Evolutionary conservation across 2,888 invertebrate species (phyloP).

Genomic region (Agapostemon virescens): DNA sequence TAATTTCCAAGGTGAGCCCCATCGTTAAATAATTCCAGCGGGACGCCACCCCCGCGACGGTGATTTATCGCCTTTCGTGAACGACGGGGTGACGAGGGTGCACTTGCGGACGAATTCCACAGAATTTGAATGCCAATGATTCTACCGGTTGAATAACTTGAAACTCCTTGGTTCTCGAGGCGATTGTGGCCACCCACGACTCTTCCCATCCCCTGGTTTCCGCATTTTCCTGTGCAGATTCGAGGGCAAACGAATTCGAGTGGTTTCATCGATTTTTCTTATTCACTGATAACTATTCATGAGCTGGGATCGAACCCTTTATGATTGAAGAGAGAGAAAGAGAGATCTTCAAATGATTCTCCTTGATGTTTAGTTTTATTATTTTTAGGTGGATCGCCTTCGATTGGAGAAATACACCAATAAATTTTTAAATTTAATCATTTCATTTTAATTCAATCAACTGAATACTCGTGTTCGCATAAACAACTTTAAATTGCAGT

Average conservation of each 20-base stretch:
- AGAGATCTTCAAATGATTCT: background rate
- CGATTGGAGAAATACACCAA: background rate
- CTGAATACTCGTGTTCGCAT: too few species aligned
- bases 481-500: background rate
- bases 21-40: slow-evolving; percentile 14
- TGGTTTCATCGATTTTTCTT: background rate
- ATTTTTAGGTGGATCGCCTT: background rate
- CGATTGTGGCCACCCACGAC: slow-evolving; percentile 9
- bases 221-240: background rate
- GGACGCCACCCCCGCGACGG: background rate
- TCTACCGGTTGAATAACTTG: slow-evolving; percentile 20
- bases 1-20: background rate
- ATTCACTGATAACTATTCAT: background rate
- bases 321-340: background rate
- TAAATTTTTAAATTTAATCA: background rate
- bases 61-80: slow-evolving; percentile 21
- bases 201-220: background rate
- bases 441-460: background rate
- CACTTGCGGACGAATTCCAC: background rate
- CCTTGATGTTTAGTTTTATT: background rate
- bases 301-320: background rate
- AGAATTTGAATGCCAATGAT: slow-evolving; percentile 31
- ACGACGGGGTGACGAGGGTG: background rate
- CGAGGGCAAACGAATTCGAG: background rate
- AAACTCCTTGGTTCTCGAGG: slow-evolving; percentile 5